These are phyloP conservation scores for Scalopus aquaticus DNA, from an alignment of 2,113 vertebrate species.

Conservation along the genomic window DNA sequence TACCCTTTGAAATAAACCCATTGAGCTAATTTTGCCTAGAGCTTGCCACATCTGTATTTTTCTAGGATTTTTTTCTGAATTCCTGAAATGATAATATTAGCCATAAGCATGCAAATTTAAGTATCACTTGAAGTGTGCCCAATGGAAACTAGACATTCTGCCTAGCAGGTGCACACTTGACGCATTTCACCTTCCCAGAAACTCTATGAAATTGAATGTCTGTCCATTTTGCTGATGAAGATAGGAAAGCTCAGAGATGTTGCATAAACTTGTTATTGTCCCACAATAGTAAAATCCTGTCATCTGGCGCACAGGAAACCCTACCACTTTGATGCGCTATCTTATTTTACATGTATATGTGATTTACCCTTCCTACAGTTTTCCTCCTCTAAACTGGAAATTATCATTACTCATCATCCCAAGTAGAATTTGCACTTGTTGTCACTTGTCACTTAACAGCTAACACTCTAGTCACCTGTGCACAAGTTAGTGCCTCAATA, in stretches of 20 bases:
- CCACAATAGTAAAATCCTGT: neutral
- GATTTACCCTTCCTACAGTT: neutral
- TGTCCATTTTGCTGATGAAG: neutral
- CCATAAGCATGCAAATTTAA: neutral
- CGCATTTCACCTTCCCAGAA: neutral
- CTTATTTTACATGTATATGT: neutral
- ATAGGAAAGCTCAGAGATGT: neutral
- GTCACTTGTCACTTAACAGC: neutral
- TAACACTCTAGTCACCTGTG: neutral
- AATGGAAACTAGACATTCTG: neutral
- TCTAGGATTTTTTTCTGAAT: constrained; percentile 11
- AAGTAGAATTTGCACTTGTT: neutral
- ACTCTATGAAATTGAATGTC: neutral
- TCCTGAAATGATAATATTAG: neutral
- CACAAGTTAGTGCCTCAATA: neutral
- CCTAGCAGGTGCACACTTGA: neutral
- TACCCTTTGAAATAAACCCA: neutral
- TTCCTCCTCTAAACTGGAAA: neutral
- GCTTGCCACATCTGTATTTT: constrained; percentile 1
- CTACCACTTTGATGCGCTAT: fast-evolving
- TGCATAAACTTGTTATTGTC: neutral
- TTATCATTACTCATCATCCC: neutral
- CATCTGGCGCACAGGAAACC: fast-evolving
- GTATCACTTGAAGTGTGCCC: neutral
- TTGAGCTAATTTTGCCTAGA: constrained; percentile 13